A percentile compares a stretch with the other conserved stretches of the same genome.
phyloP scores from a whole-genome alignment of 2,888 invertebrate species.

The Cephonodes hylas region DNA sequence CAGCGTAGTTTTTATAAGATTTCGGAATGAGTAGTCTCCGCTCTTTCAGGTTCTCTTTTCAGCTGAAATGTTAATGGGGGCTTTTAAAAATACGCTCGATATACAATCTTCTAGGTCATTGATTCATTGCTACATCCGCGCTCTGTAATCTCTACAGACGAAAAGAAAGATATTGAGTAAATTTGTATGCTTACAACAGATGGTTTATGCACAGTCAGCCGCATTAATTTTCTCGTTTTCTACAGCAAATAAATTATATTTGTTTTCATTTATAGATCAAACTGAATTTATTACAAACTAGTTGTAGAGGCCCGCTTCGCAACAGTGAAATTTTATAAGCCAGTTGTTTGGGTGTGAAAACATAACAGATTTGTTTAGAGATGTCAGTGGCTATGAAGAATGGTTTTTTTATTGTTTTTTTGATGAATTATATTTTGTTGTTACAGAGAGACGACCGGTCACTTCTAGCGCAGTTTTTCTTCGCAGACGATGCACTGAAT shows the following conservation, averaged over 20 bases:
- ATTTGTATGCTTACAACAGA: background rate
- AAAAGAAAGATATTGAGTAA: background rate
- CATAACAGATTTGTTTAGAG: too few species aligned
- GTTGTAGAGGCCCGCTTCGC: too few species aligned
- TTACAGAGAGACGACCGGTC: conserved; percentile 95
- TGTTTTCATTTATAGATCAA: too few species aligned
- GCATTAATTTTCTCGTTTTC: too few species aligned
- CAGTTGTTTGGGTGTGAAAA: too few species aligned
- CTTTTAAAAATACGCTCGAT: background rate
- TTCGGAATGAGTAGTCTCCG: background rate
- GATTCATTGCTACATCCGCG: background rate
- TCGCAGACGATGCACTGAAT: conserved; percentile 98
- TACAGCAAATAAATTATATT: too few species aligned
- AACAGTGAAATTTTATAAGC: too few species aligned
- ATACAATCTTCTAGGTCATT: background rate
- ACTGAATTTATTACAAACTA: too few species aligned
- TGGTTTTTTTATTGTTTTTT: too few species aligned
- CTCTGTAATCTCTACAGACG: background rate
- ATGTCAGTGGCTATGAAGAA: too few species aligned
- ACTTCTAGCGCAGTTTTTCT: conserved; percentile 97
- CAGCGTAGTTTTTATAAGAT: background rate
- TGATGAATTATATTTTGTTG: conserved; percentile 19
- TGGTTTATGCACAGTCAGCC: too few species aligned
- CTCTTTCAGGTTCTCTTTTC: background rate
- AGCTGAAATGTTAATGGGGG: conserved; percentile 1